Percentiles rank a stretch among this genome's conserved stretches.
Evolutionary conservation across 1,140 invertebrate genomes (phyloP).

Genomic region (Belonocnema kinseyi): DNA sequence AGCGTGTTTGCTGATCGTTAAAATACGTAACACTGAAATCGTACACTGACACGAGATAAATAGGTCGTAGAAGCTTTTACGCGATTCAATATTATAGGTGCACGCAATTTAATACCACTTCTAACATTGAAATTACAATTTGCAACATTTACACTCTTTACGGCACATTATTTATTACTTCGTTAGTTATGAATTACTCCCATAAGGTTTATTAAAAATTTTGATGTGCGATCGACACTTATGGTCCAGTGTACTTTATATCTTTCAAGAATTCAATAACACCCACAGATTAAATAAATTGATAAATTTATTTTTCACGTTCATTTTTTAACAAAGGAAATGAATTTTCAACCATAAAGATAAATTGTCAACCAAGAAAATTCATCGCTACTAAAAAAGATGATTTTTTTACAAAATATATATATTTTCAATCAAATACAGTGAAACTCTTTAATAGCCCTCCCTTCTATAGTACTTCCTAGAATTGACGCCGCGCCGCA

Average conservation of each 20-base stretch:
- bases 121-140: slow-evolving; percentile 24
- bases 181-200: slow-evolving; percentile 19
- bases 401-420: too few species aligned
- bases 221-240: slow-evolving; percentile 15
- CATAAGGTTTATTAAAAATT: background rate
- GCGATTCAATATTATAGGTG: slow-evolving; percentile 1
- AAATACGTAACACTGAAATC: slow-evolving; percentile 26
- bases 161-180: background rate
- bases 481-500: too few species aligned
- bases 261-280: slow-evolving; percentile 11
- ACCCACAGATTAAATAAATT: background rate
- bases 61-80: slow-evolving; percentile 15
- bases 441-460: too few species aligned
- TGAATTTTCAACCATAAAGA: too few species aligned
- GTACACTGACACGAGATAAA: slow-evolving; percentile 22
- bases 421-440: too few species aligned
- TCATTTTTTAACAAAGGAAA: too few species aligned
- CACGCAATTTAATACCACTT: slow-evolving; percentile 10
- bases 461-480: too few species aligned
- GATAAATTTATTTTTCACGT: background rate
- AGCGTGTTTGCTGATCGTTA: slow-evolving; percentile 27
- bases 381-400: too few species aligned
- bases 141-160: slow-evolving; percentile 19
- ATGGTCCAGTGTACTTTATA: background rate
- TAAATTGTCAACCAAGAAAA: too few species aligned